Evolutionary conservation across 2,113 vertebrate genomes (phyloP), one percentile per base, ranked within the genome.

Genomic region (Lepidothrix coronata): DNA sequence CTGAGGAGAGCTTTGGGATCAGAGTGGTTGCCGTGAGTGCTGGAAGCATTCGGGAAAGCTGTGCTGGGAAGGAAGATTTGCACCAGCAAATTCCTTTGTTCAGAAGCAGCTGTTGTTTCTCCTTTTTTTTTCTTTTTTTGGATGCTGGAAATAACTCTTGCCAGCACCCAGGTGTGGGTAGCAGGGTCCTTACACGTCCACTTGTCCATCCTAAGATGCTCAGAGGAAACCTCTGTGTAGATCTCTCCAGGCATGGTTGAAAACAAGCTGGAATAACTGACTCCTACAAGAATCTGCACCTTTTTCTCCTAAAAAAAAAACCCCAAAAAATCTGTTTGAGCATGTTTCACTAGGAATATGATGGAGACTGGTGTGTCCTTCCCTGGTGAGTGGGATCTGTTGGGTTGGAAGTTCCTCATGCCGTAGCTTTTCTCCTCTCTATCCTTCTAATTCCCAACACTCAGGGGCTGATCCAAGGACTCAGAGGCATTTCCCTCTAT

Each of bases 351-450:
- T 5, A 19, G 43, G 37, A 62, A 5, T 31, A 57, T 51, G 37
- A 41, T 77, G 41, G 46, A 82, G 13, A 11, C 12, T 58, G n/a
- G 5, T 49, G 14, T 33, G 75, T 83, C 39, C 33, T 72, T 72
- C 12, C 39, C 12, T 20, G 2, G 0, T 48, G 4, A 67, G 14
- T 37, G 22, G 27, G 25, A 23, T 51, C 24, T 43, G 0, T 31
- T 11, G 14, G 51, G 4, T 25, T 78, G 22, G 59, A 24, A 78
- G 14, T 74, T 49, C 14, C 14, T 10, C 5, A 2, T 15, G 19
- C 35, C 43, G 41, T 27, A 3, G 2, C 37, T 91, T 89, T 67
- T 37, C 6, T 80, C 14, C 15, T 37, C 52, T 75, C 7, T 20
- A 1, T 33, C 17, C 46, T 86, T 23, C 19, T n/a, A 22, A 49